Base-by-base conservation (phyloP, 2,797 vertebrate species). In the Gastrophryne carolinensis region DNA sequence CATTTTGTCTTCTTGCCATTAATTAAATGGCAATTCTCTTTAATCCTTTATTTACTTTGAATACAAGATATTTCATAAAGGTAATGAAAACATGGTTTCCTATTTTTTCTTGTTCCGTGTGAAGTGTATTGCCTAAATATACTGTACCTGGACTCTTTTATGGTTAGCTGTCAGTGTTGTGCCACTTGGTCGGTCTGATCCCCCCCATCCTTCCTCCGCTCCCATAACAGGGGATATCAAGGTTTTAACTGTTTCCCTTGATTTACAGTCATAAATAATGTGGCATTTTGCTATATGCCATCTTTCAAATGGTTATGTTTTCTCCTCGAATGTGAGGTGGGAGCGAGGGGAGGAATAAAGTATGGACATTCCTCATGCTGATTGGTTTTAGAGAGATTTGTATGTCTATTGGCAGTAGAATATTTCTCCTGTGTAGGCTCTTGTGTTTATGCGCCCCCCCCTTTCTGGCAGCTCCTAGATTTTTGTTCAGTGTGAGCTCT, bases 361-460 rank as follows among this genome's bases (percentile, higher is more conserved):
- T 29, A 60, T 34, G 30, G 34, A 34, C 56, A 72, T 78, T 72
- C 10, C 52, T 50, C 53, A 53, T 57, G 56, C 68, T 63, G 56
- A 49, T 17, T 50, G 54, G 57, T 69, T 69, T 58, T 69, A 77
- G 60, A 60, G 58, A 39, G 49, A 53, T 32, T 71, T 72, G 67
- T 78, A 72, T 70, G 52, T 65, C 67, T 78, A 3, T 77, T 71
- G 67, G 60, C 67, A 77, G 49, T 71, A 71, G 58, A 71, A 71
- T 57, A 64, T 66, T 72, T 65, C 65, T 72, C 60, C 67, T 41
- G 32, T 78, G 67, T 78, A 66, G 32, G 23, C 67, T 52, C 67
- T 65, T 82, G 81, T 85, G 82, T 81, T 80, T 85, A 83, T 89
- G 80, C 84, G 89, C 47, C 71, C 50, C 79, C 72, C 64, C 57